Evolutionary conservation across 2,797 vertebrate genomes (phyloP).

Genomic region (Ispidina lecontei): DNA sequence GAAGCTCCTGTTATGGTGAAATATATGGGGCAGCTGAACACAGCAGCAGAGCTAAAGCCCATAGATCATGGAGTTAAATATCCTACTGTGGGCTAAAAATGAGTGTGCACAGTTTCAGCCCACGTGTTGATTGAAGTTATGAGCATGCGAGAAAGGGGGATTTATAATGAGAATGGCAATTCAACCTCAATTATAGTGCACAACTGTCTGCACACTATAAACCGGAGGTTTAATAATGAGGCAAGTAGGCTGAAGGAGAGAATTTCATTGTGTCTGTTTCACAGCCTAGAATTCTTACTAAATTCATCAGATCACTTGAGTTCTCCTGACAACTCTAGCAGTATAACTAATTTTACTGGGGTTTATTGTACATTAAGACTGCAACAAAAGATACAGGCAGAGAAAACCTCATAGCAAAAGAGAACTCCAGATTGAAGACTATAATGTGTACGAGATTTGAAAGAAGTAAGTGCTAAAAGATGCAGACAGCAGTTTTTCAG

Average conservation of each 20-base stretch:
- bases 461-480: slow-evolving; percentile 73
- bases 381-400: slow-evolving; percentile 52
- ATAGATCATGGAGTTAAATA: slow-evolving; percentile 50
- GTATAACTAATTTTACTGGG: slow-evolving; percentile 62
- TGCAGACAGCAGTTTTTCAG: slow-evolving; percentile 75
- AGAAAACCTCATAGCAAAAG: slow-evolving; percentile 51
- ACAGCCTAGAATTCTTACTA: slow-evolving; percentile 47
- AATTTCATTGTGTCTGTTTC: slow-evolving; percentile 60
- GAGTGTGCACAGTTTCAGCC: background rate
- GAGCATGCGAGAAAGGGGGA: background rate
- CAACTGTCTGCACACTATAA: slow-evolving; percentile 60
- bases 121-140: slow-evolving; percentile 54
- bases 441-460: slow-evolving; percentile 68
- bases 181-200: slow-evolving; percentile 56
- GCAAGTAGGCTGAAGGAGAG: slow-evolving; percentile 49
- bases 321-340: slow-evolving; percentile 61
- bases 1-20: slow-evolving; percentile 5
- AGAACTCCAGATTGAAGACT: slow-evolving; percentile 51
- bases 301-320: slow-evolving; percentile 56
- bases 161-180: slow-evolving; percentile 68
- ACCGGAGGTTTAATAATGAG: slow-evolving; percentile 63
- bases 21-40: slow-evolving; percentile 40
- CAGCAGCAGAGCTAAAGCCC: background rate
- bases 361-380: slow-evolving; percentile 59
- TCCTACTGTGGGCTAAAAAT: slow-evolving; percentile 26